These are phyloP conservation scores for Brachylomia viminalis DNA, from an alignment of 2,888 invertebrate genomes.

Conservation along the genomic window DNA sequence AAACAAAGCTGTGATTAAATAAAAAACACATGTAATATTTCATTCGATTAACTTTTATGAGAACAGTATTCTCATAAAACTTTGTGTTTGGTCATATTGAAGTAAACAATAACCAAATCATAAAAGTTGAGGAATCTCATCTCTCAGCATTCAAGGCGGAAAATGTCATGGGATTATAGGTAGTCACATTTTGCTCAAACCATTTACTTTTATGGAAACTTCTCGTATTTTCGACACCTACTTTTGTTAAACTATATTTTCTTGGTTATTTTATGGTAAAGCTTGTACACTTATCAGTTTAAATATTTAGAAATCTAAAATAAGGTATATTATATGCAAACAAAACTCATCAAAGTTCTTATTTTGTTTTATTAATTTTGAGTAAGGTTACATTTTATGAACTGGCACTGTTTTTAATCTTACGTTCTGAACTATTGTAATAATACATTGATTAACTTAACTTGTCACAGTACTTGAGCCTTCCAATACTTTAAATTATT, in stretches of 20 bases:
- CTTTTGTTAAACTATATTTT: conserved; percentile 23
- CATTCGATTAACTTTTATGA: conserved; percentile 12
- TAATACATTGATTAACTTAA: background rate
- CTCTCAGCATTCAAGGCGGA: conserved; percentile 28
- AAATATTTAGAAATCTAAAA: background rate
- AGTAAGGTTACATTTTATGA: background rate
- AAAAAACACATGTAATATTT: conserved; percentile 17
- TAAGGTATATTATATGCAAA: background rate
- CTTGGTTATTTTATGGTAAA: background rate
- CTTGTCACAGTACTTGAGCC: background rate
- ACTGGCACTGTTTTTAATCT: too few relatives aligned
- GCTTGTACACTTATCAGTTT: background rate
- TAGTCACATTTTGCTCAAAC: conserved; percentile 35
- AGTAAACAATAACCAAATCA: conserved; percentile 39
- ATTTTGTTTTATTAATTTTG: background rate
- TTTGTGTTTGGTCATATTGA: conserved; percentile 2
- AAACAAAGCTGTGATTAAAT: background rate
- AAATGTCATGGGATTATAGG: conserved; percentile 35
- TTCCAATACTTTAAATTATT: background rate
- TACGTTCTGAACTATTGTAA: background rate
- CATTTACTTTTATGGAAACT: conserved; percentile 46
- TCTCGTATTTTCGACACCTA: conserved; percentile 30
- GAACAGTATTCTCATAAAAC: conserved; percentile 22
- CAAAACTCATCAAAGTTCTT: background rate
- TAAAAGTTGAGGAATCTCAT: conserved; percentile 40